phyloP scores from a whole-genome alignment of 2,888 invertebrate species.

The Meliscaeva auricollis region DNA sequence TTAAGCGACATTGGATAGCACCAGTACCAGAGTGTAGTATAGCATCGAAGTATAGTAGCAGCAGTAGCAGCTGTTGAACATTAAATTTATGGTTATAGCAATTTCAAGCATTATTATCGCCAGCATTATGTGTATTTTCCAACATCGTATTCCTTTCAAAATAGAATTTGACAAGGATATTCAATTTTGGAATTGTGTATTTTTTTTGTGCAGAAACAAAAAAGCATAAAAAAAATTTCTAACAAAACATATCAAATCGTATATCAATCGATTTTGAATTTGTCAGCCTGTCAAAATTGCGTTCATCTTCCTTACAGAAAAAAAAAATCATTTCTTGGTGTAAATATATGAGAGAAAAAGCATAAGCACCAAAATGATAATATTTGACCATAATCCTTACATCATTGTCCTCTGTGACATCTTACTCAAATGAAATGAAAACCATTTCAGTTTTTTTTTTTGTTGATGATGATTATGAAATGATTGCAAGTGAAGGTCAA shows the following conservation, averaged over 20 bases:
- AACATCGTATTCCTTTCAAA: slow-evolving; percentile 23
- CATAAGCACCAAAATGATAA: background rate
- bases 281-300: slow-evolving; percentile 63
- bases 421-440: slow-evolving; percentile 8
- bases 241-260: slow-evolving; percentile 33
- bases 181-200: background rate
- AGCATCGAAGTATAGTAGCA: background rate
- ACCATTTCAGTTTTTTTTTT: slow-evolving; percentile 5
- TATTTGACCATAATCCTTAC: background rate
- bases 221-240: background rate
- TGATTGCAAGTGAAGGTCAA: background rate
- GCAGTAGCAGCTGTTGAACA: slow-evolving; percentile 52
- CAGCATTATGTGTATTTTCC: slow-evolving; percentile 32
- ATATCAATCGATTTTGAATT: slow-evolving; percentile 52
- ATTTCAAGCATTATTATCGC: slow-evolving; percentile 54
- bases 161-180: slow-evolving; percentile 16
- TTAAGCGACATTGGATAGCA: slow-evolving; percentile 43
- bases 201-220: background rate
- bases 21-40: background rate
- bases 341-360: background rate
- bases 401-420: slow-evolving; percentile 8
- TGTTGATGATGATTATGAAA: slow-evolving; percentile 12
- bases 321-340: slow-evolving; percentile 1
- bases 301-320: background rate
- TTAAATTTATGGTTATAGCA: slow-evolving; percentile 68